phyloP scores from a whole-genome alignment of 2,888 invertebrate species.

The Apotomis capreana region DNA sequence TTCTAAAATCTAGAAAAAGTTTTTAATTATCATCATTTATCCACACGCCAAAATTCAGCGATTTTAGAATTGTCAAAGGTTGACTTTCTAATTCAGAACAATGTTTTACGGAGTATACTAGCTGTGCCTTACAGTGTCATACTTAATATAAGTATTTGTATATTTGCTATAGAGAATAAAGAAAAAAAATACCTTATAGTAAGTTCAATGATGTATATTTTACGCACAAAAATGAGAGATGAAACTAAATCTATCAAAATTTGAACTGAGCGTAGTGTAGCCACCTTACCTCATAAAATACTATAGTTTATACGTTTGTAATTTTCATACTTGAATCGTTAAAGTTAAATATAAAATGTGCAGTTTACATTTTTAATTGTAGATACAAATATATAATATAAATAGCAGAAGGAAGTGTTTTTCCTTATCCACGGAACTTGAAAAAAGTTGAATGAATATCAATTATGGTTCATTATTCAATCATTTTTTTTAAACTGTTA shows the following conservation, averaged over 20 bases:
- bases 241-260: not conserved
- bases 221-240: too few relatives aligned
- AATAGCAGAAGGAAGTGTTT: not conserved
- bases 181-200: too few relatives aligned
- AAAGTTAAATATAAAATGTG: not conserved
- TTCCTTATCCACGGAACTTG: not conserved
- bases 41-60: too few relatives aligned
- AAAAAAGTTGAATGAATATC: too few relatives aligned
- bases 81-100: too few relatives aligned
- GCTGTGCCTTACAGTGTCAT: slow-evolving; percentile 31
- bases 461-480: too few relatives aligned
- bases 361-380: not conserved
- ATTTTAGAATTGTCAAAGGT: too few relatives aligned
- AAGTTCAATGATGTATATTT: too few relatives aligned
- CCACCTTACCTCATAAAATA: not conserved
- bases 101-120: slow-evolving; percentile 6
- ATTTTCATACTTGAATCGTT: not conserved
- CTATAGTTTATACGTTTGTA: not conserved
- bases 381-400: not conserved
- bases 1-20: too few relatives aligned
- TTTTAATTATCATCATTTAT: too few relatives aligned
- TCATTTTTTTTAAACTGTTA: too few relatives aligned
- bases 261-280: not conserved
- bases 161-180: not conserved
- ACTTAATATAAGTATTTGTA: slow-evolving; percentile 10